These are phyloP conservation scores for Diglossa cyanea DNA, from an alignment of 2,797 vertebrate species.

Conservation along the genomic window DNA sequence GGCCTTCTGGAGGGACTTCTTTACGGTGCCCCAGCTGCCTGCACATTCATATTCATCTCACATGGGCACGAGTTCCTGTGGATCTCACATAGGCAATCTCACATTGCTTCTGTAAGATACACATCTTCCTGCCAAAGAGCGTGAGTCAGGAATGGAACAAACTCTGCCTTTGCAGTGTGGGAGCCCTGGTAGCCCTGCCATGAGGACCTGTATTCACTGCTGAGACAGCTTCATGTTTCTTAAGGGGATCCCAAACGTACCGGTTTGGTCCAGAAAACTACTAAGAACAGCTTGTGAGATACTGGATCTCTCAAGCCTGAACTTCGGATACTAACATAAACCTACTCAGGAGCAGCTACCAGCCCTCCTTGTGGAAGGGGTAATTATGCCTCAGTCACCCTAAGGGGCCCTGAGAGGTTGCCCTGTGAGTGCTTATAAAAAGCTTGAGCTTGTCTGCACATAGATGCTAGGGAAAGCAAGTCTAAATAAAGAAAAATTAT, in stretches of 20 bases:
- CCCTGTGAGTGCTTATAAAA: background rate
- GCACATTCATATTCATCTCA: background rate
- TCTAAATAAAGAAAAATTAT: constrained; percentile 12
- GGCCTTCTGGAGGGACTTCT: background rate
- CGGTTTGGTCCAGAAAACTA: background rate
- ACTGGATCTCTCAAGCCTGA: background rate
- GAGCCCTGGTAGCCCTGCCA: background rate
- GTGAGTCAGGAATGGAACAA: background rate
- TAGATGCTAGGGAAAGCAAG: background rate
- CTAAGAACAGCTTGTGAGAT: background rate
- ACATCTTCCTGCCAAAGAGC: background rate
- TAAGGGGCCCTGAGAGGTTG: background rate
- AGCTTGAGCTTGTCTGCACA: background rate
- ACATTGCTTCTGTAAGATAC: background rate
- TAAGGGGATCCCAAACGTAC: background rate
- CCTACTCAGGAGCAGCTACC: background rate
- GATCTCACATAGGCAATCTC: background rate
- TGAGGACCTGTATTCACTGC: background rate
- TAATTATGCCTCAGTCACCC: background rate
- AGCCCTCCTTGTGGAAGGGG: background rate
- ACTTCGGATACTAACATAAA: background rate
- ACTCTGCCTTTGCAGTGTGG: background rate
- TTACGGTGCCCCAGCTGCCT: background rate
- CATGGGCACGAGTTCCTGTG: background rate
- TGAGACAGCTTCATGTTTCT: background rate